Base-by-base conservation (phyloP, 2,797 vertebrate genomes). In the Hoplostethus mediterraneus region DNA sequence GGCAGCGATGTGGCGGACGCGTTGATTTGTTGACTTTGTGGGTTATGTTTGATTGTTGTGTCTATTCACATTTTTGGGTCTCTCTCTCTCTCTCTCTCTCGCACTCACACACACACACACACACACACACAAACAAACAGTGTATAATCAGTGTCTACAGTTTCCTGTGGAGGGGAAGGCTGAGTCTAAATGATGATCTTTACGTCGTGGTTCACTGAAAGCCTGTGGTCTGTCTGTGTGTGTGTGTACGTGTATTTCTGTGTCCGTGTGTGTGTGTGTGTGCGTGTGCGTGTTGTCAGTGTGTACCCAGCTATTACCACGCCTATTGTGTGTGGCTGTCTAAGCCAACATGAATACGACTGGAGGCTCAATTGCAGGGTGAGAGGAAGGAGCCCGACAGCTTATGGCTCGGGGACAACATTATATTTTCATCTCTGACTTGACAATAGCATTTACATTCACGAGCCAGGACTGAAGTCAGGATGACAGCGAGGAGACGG, bases 141-240 rank as follows among this genome's bases (percentile, higher is more conserved):
- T 71, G 78, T 89, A 87, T 88, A 90, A 92, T 91, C 79, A 90
- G 87, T 79, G 90, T 87, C 83, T 81, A 45, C 74, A 68, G 87
- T 53, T 91, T 92, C 88, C 87, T 87, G 81, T 79, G 79, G 63
- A 78, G 62, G 75, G 82, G 70, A 83, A 72, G 73, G 79, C 81
- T 54, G 55, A 75, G 68, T 51, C 89, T 84, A 89, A 92, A 92
- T 91, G 85, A 90, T 89, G 58, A 91, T 91, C 83, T 87, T 92
- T 91, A 89, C 84, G 81, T 81, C 89, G 90, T 86, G 89, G 88
- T 79, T 85, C 63, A 65, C 81, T 84, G 86, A 89, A 88, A 87
- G 84, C 77, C 77, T 88, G 85, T 80, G 83, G 86, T 85, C 84
- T 73, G 86, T 85, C 84, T 73, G 71, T 64, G 68, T 65, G 68